Base-by-base conservation (phyloP, 2,113 vertebrate genomes). In the Antigone vipio region DNA sequence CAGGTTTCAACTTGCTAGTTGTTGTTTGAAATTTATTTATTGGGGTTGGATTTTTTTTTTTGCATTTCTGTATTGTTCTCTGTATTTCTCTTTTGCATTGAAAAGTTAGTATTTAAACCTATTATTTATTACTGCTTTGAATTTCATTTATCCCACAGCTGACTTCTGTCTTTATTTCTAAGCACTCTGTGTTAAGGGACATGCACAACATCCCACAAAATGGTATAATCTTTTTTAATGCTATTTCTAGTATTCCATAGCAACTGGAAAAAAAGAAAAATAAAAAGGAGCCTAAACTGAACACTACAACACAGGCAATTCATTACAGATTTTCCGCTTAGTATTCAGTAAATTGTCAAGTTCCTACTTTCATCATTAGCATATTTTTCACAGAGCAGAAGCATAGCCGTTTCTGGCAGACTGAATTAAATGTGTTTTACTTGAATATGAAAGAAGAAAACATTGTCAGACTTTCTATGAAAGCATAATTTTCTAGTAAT, bases 321-420 rank as follows among this genome's bases (percentile, higher is more conserved):
- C 95, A 85, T 95, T 94, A 92, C 78, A 89, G 88, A 97, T 96
- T 97, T 97, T 96, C 90, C 3, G 8, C 94, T 94, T 86, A 87
- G 84, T 93, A 96, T 95, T 97, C 94, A 96, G 78, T 90, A 96
- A 94, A 89, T 94, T 93, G 88, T 93, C 93, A 96, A 93, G 78
- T 95, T 79, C 92, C 94, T 94, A 92, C 96, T 96, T 95, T 88
- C 75, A 66, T 90, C 82, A 83, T 96, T 94, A 96, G 71, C 89
- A 73, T 96, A 93, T 96, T 96, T 96, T 95, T 96, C 92, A 92
- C 82, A 90, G 87, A 95, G 78, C 81, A 95, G 89, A 92, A 93
- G 95, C 90, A 83, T 85, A 94, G 77, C 89, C 58, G 56, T 89
- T 96, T 96, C 69, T 95, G 92, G 78, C 92, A 96, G 92, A 83